Evolutionary conservation across 1,140 invertebrate genomes (phyloP).

Genomic region (Drosophila punjabiensis): DNA sequence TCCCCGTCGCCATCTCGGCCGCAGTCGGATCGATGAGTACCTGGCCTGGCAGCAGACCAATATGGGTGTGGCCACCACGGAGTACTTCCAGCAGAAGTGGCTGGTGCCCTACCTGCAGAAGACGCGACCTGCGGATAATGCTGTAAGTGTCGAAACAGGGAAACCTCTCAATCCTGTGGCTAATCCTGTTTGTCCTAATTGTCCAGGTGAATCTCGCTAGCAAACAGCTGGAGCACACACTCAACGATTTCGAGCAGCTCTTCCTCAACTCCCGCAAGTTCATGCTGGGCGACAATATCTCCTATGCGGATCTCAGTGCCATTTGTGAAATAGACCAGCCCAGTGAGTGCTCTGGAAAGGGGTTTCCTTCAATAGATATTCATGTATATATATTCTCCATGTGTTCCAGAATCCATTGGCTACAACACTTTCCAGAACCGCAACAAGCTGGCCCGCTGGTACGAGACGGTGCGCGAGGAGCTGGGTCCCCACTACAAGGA

Average conservation of each 20-base stretch:
- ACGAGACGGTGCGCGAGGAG: slow-evolving; percentile 87
- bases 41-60: slow-evolving; percentile 95
- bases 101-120: slow-evolving; percentile 86
- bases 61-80: slow-evolving; percentile 88
- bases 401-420: slow-evolving; percentile 86
- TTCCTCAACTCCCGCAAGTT: slow-evolving; percentile 89
- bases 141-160: slow-evolving; percentile 34
- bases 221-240: slow-evolving; percentile 87
- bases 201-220: slow-evolving; percentile 80
- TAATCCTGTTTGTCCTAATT: background rate
- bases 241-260: slow-evolving; percentile 88
- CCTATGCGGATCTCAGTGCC: slow-evolving; percentile 92
- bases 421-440: slow-evolving; percentile 87
- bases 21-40: slow-evolving; percentile 93
- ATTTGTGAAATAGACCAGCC: slow-evolving; percentile 94
- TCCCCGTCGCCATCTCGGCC: slow-evolving; percentile 88
- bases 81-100: slow-evolving; percentile 89
- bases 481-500: slow-evolving; percentile 85
- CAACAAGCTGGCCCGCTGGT: slow-evolving; percentile 88
- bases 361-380: background rate
- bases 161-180: background rate
- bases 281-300: slow-evolving; percentile 89
- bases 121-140: slow-evolving; percentile 76
- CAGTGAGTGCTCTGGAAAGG: slow-evolving; percentile 82
- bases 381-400: background rate